A percentile compares a stretch with the other conserved stretches of the same genome.
phyloP scores from a whole-genome alignment of 2,113 vertebrate species.

The Panurus biarmicus region DNA sequence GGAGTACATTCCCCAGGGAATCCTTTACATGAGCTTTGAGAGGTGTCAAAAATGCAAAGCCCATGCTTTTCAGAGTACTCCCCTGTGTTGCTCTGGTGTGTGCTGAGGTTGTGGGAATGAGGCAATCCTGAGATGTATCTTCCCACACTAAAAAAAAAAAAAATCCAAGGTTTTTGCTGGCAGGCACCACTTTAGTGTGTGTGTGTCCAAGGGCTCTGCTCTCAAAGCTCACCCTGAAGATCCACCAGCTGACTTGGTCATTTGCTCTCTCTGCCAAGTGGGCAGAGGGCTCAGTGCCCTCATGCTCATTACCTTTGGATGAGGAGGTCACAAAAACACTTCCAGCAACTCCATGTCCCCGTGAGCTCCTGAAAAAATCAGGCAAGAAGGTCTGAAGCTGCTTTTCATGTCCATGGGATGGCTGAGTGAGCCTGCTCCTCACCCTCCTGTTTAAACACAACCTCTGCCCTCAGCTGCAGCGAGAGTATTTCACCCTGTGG shows the following conservation, averaged over 20 bases:
- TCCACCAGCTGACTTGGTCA: neutral
- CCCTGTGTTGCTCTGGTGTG: neutral
- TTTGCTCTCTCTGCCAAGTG: neutral
- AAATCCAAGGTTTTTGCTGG: neutral
- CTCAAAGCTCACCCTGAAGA: neutral
- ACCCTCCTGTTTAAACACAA: neutral
- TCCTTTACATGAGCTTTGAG: neutral
- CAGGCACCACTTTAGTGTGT: neutral
- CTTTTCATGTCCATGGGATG: neutral
- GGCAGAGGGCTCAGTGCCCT: neutral
- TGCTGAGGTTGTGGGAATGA: neutral
- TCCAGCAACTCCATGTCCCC: neutral
- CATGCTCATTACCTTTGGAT: neutral
- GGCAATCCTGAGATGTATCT: neutral
- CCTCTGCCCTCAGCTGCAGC: neutral
- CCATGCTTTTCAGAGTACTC: neutral
- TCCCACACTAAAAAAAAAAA: neutral
- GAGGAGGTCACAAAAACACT: neutral
- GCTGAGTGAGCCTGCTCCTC: neutral
- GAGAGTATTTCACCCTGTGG: neutral
- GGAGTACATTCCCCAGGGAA: neutral
- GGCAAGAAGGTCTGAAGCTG: neutral
- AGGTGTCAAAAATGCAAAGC: neutral
- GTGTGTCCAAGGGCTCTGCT: neutral
- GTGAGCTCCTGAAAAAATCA: neutral